These are phyloP conservation scores for Vicugna pacos DNA, from an alignment of 2,113 vertebrate genomes.

Conservation along the genomic window DNA sequence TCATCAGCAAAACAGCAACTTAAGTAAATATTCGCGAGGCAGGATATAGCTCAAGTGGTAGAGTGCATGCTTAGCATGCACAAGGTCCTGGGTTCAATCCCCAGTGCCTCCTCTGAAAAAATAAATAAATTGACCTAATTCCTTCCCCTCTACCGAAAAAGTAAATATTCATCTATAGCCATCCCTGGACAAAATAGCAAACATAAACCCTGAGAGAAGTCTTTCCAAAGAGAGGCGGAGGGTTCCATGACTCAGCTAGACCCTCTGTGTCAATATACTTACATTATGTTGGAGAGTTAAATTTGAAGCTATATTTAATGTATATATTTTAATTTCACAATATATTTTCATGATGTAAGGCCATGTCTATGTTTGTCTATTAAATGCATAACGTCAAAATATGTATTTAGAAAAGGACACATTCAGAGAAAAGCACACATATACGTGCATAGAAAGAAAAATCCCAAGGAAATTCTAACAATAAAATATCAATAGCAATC, in stretches of 20 bases:
- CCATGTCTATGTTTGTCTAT: neutral
- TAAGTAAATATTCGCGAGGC: no score
- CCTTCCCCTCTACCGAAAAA: no score
- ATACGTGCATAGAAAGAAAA: neutral
- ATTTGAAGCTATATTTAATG: neutral
- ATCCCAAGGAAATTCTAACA: neutral
- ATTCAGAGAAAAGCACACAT: neutral
- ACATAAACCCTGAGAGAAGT: neutral
- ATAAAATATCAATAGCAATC: neutral
- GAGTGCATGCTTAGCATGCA: no score
- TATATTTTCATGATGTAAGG: neutral
- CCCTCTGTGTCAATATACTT: no score
- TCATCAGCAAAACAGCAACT: neutral
- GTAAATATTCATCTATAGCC: neutral
- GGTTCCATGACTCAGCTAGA: neutral
- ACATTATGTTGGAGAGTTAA: neutral
- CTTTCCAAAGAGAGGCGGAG: neutral
- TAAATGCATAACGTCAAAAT: neutral
- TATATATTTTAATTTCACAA: slow-evolving; percentile 7
- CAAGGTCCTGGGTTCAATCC: no score
- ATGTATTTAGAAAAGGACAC: neutral
- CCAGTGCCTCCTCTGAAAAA: no score
- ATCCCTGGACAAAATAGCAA: neutral
- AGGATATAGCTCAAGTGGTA: no score
- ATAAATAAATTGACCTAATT: no score